A percentile compares a stretch with the other conserved stretches of the same genome.
Evolutionary conservation across 2,113 vertebrate species (phyloP).

Genomic region (Labeo catla): DNA sequence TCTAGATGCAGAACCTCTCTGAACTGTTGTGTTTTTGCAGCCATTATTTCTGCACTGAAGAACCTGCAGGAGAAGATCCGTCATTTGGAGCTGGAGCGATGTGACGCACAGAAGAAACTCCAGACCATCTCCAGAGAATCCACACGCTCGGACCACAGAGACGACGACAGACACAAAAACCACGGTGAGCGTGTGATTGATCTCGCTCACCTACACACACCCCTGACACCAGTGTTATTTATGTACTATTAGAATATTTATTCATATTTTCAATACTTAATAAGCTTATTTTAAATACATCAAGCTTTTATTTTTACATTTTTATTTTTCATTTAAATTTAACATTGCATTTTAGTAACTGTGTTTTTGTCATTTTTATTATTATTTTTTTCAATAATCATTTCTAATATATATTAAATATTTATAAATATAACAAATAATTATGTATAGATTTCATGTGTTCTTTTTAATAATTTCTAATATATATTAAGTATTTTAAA

Average conservation of each 20-base stretch:
- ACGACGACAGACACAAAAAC: neutral
- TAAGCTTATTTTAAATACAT: no score
- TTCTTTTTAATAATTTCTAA: neutral
- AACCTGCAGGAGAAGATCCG: constrained; percentile 65
- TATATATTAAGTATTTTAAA: neutral
- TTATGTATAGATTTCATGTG: no score
- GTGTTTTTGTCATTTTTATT: neutral
- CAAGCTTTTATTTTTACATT: no score
- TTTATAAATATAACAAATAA: no score
- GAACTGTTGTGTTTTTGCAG: constrained; percentile 69
- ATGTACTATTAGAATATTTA: no score
- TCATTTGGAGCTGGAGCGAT: constrained; percentile 80
- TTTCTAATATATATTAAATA: neutral
- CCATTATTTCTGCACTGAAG: constrained; percentile 80
- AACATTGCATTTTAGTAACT: neutral
- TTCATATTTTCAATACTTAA: no score
- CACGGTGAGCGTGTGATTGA: neutral
- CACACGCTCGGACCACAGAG: neutral
- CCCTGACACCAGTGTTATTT: no score
- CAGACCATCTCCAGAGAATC: constrained; percentile 71
- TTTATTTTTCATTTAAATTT: neutral
- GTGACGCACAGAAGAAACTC: constrained; percentile 82
- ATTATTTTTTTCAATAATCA: neutral
- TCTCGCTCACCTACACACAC: no score
- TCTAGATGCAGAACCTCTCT: constrained; percentile 37